Base-by-base conservation (phyloP, 1,140 invertebrate genomes). In the Triops cancriformis region DNA sequence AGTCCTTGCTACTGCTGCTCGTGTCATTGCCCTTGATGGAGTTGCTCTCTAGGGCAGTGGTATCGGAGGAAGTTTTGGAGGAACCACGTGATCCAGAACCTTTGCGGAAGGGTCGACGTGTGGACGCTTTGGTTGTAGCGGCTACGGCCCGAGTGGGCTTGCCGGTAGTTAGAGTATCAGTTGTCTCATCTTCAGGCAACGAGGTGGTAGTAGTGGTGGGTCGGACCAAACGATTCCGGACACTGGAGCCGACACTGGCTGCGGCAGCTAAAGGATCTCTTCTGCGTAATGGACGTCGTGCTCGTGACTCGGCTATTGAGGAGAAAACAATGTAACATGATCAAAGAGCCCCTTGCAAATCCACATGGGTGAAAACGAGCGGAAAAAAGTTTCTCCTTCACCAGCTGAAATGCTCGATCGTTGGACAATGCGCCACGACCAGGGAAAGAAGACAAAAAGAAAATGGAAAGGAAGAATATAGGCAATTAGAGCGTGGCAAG, bases 211-310 rank as follows among this genome's bases (percentile, higher is more conserved):
- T 77, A 26, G 76, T 77, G 42, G 51, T 73, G 64, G 77, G 77
- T 11, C 72, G 77, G 9, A 73, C 45, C 23, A 78, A 26, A 73
- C 77, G 77, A 41, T 78, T 78, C n/a, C 77, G 73, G 37, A 43
- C 6, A 23, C 74, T 75, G 73, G 37, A 74, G 77, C 77, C 77
- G 23, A 78, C 77, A 72, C 77, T 78, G 77, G 77, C 77, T 23
- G 77, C 27, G 2, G 77, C 73, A 10, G 77, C 41, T 11, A 78
- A 42, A 1, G 77, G 77, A 31, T 78, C 77, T 11, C 77, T 23
- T 42, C 77, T 10, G 10, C 77, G 64, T 14, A 78, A 74, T 28
- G 77, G 77, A 12, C 77, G 77, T 18, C 73, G 72, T 27, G 74
- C 42, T 28, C 37, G 18, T 1, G 77, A 42, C 27, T 78, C 77